Conservation (phyloP, 2,113 vertebrate species). For the Bucco capensis region DNA sequence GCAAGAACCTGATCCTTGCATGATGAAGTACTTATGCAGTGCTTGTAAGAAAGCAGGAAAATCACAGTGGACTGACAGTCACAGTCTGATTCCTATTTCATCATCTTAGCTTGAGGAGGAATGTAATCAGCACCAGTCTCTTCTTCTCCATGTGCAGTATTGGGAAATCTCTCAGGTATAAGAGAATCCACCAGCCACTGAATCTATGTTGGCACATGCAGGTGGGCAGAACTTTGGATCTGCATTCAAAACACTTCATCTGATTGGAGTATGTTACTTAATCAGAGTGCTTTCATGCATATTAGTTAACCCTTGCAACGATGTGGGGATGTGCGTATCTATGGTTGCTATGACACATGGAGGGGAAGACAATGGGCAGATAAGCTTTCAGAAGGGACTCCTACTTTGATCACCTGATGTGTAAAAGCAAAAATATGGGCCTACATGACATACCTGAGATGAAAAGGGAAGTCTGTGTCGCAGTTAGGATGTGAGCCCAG, state of each 20-base stretch:
- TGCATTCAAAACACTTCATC: neutral
- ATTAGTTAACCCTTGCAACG: too few relatives aligned
- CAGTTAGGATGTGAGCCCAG: fast-evolving
- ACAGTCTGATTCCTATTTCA: neutral
- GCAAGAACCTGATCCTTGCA: neutral
- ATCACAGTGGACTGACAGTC: neutral
- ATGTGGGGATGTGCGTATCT: too few relatives aligned
- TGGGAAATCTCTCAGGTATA: neutral
- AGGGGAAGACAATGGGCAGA: neutral
- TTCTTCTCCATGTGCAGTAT: neutral
- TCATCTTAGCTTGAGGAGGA: neutral
- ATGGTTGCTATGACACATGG: too few relatives aligned
- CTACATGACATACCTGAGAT: fast-evolving
- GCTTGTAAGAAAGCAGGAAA: neutral
- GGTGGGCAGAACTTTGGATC: neutral
- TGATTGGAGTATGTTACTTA: too few relatives aligned
- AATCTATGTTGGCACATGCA: neutral
- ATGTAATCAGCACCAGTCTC: neutral
- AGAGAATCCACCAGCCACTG: neutral
- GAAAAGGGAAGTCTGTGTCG: neutral
- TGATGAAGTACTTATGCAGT: neutral
- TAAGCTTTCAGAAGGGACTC: neutral
- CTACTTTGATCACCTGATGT: neutral
- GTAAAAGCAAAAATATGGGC: neutral
- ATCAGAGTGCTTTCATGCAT: too few relatives aligned